Evolutionary conservation across 2,888 invertebrate genomes (phyloP).

Genomic region (Eucera pruinosa): DNA sequence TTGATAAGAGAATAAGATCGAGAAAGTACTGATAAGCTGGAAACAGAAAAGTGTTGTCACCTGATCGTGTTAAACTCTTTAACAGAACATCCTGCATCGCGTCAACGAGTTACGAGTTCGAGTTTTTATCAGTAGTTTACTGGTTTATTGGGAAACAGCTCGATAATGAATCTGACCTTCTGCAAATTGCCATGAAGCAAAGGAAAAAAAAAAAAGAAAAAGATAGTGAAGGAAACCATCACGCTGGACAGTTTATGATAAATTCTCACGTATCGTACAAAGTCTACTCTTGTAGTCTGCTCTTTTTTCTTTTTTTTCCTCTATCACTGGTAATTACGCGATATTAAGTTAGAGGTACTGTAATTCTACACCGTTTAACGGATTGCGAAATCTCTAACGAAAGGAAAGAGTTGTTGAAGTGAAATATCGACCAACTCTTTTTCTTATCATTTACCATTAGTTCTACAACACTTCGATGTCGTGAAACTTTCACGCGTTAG

Average conservation of each 20-base stretch:
- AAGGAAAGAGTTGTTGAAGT: neutral
- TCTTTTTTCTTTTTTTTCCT: neutral
- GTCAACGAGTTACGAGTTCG: neutral
- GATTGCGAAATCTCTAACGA: neutral
- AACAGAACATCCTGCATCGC: neutral
- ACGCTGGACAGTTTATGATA: neutral
- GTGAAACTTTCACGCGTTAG: too few relatives aligned
- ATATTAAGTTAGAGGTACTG: neutral
- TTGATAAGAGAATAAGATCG: conserved; percentile 5
- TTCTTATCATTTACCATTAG: too few relatives aligned
- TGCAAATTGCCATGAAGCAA: neutral
- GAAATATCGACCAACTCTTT: too few relatives aligned
- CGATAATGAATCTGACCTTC: conserved; percentile 7
- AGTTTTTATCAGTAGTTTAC: neutral
- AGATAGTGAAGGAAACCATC: neutral
- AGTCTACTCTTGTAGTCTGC: neutral
- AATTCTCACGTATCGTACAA: neutral
- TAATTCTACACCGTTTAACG: neutral
- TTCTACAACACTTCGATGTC: too few relatives aligned
- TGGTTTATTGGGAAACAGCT: neutral
- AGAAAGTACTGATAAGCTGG: neutral
- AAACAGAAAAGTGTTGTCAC: neutral
- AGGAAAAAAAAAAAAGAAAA: neutral
- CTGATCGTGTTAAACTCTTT: neutral
- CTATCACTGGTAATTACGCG: neutral